Base-by-base conservation (phyloP, 1,140 invertebrate genomes). In the Copidosoma floridanum region DNA sequence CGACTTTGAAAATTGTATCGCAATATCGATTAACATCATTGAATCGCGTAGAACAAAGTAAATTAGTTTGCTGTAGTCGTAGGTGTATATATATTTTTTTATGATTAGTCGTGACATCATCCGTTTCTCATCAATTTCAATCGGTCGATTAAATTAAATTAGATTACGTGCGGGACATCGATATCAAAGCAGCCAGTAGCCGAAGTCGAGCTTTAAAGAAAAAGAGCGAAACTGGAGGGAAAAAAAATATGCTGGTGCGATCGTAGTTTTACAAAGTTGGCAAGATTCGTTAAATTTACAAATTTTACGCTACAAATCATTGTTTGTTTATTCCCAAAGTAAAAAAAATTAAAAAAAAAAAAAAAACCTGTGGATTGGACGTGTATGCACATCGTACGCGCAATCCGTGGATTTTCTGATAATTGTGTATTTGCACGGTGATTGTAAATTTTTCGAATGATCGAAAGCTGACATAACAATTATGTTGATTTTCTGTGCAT, bases 61-160 rank as follows among this genome's bases (percentile, higher is more conserved):
- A 60, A 53, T n/a, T 54, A 35, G 38, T 37, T 52, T 35, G 27
- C 12, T 40, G 26, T 48, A 47, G 50, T 37, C n/a, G n/a, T n/a
- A n/a, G n/a, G n/a, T n/a, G n/a, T n/a, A n/a, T 54, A 35, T 40
- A 52, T 55, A 47, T 55, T 61, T 56, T 48, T 55, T 61, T 50
- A 55, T 55, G 55, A 48, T 61, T 50, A 48, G 48, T 35, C 35
- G 26, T 48, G n/a, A 44, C 53, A n/a, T n/a, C n/a, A n/a, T n/a
- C n/a, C n/a, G n/a, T n/a, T n/a, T n/a, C n/a, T n/a, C n/a, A n/a
- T n/a, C n/a, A n/a, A n/a, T n/a, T n/a, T n/a, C n/a, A n/a, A n/a
- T n/a, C n/a, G n/a, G n/a, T n/a, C n/a, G n/a, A n/a, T n/a, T n/a
- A n/a, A n/a, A n/a, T n/a, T n/a, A n/a, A n/a, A n/a, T n/a, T n/a